phyloP scores from a whole-genome alignment of 2,888 invertebrate genomes.

The Caenorhabditis auriculariae region DNA sequence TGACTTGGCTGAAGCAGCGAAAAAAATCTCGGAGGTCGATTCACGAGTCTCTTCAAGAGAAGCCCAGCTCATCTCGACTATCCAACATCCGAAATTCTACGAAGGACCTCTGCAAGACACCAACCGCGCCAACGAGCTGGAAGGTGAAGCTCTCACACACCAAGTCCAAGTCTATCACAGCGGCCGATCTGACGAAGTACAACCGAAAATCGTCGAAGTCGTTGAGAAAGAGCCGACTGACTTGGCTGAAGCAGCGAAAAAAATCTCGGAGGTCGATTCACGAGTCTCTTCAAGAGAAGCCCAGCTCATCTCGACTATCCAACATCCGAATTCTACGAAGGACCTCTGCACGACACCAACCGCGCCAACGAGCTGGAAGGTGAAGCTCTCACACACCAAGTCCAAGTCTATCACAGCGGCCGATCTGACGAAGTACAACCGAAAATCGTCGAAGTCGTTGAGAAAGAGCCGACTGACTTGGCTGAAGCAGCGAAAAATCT shows the following conservation, averaged over 20 bases:
- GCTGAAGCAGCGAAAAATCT: slow-evolving; percentile 11
- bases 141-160: no score
- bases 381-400: slow-evolving; percentile 19
- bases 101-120: slow-evolving; percentile 14
- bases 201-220: no score
- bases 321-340: slow-evolving; percentile 27
- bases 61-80: slow-evolving; percentile 29
- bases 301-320: slow-evolving; percentile 39
- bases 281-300: slow-evolving; percentile 21
- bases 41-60: slow-evolving; percentile 31
- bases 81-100: slow-evolving; percentile 18
- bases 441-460: slow-evolving; percentile 8
- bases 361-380: slow-evolving; percentile 30
- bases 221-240: no score
- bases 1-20: not conserved
- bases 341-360: slow-evolving; percentile 26
- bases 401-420: slow-evolving; percentile 21
- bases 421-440: slow-evolving; percentile 20
- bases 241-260: slow-evolving; percentile 11
- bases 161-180: no score
- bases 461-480: slow-evolving; percentile 11
- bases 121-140: no score
- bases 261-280: no score
- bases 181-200: no score
- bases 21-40: slow-evolving; percentile 17